Percentiles rank a stretch among this genome's conserved stretches.
Conservation (phyloP, 30 jellyfish, hydroid and myxozoan species). For the Aurelia aurita region DNA sequence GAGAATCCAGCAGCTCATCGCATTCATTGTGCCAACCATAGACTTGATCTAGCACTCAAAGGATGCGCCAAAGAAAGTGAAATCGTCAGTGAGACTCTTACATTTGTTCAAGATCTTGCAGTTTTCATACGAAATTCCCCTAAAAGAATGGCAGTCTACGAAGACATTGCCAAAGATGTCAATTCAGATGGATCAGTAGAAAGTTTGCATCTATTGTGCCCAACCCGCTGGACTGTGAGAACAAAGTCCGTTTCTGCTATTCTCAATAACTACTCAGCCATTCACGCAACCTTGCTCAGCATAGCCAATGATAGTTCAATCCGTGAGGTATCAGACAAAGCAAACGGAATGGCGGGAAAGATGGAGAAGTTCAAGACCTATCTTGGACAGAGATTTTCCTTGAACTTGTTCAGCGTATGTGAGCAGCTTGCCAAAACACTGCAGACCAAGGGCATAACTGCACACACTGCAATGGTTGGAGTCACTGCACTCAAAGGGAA, state of each 20-base stretch:
- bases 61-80: slow-evolving; percentile 49
- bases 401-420: slow-evolving; percentile 25
- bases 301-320: slow-evolving; percentile 3
- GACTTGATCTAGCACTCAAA: slow-evolving; percentile 46
- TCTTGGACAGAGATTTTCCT: not conserved
- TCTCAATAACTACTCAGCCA: slow-evolving; percentile 8
- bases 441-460: slow-evolving; percentile 9
- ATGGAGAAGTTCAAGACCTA: slow-evolving; percentile 16
- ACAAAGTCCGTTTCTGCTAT: too few relatives aligned
- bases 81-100: slow-evolving; percentile 9
- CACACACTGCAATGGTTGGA: slow-evolving; percentile 31
- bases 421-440: slow-evolving; percentile 38
- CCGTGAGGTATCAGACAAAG: slow-evolving; percentile 26
- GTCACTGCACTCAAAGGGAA: slow-evolving; percentile 29
- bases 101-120: slow-evolving; percentile 46
- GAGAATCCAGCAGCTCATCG: slow-evolving; percentile 47
- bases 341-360: slow-evolving; percentile 19
- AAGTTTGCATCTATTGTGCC: slow-evolving; percentile 23
- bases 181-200: slow-evolving; percentile 6
- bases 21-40: slow-evolving; percentile 54
- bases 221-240: slow-evolving; percentile 24
- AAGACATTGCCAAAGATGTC: slow-evolving; percentile 30
- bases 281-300: slow-evolving; percentile 28
- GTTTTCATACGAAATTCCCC: slow-evolving; percentile 53
- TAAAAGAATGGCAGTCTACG: slow-evolving; percentile 16